Conservation (phyloP, 2,797 vertebrate species). For the Falco novaeseelandiae region DNA sequence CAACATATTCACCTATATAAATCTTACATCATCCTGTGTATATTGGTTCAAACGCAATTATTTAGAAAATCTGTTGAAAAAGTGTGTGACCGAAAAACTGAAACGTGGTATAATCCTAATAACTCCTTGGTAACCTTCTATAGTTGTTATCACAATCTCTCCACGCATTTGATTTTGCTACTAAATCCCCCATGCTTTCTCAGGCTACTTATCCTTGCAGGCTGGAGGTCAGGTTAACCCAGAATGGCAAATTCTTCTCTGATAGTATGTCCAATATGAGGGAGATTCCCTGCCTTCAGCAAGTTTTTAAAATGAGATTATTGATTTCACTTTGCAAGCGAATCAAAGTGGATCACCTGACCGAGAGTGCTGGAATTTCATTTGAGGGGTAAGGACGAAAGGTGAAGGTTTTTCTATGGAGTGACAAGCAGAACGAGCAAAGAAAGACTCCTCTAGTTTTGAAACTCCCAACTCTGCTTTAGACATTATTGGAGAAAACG, state of each 20-base stretch:
- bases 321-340: slow-evolving; percentile 48
- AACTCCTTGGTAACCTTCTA: neutral
- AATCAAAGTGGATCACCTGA: slow-evolving; percentile 40
- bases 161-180: neutral
- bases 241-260: slow-evolving; percentile 35
- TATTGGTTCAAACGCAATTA: neutral
- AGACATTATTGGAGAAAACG: neutral
- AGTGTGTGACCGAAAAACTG: neutral
- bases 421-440: neutral
- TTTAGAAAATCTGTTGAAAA: slow-evolving; percentile 8
- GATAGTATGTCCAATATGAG: slow-evolving; percentile 30
- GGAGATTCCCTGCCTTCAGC: slow-evolving; percentile 51
- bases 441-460: neutral
- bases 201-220: slow-evolving; percentile 22
- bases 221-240: slow-evolving; percentile 49
- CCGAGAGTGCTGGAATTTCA: neutral
- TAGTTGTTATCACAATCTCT: slow-evolving; percentile 24
- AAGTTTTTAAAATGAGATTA: slow-evolving; percentile 62
- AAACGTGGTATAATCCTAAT: neutral
- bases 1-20: neutral
- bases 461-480: neutral
- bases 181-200: slow-evolving; percentile 21
- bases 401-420: neutral
- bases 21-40: neutral
- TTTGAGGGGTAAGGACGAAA: slow-evolving; percentile 41